Base-by-base conservation (phyloP, 2,113 vertebrate genomes). In the Boulengeromyrus knoepffleri region DNA sequence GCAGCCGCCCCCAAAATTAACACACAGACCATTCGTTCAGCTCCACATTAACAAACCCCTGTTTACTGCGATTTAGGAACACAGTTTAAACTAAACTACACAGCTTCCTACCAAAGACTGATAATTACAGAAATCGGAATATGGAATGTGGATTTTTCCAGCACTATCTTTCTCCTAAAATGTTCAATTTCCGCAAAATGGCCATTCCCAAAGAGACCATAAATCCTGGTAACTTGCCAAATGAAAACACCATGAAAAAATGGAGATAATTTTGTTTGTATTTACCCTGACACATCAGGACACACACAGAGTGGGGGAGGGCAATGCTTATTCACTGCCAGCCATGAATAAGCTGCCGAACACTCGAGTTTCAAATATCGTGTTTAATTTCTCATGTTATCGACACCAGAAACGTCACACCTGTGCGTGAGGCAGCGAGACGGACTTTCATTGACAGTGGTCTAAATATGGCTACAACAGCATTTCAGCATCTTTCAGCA, bases 291-390 rank as follows among this genome's bases (percentile, higher is more conserved):
- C 36, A 85, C 50, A 85, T 83, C 17, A 27, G 47, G 31, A 31
- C 70, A 36, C 19, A 84, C 88, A 89, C 27, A 77, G 7, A 88
- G 50, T 17, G 3, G 50, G 50, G 50, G 50, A 3, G 50, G 6
- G 15, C 50, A 53, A 9, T 58, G 49, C 27, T 27, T 85, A 89
- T 47, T 39, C 3, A 36, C 56, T 46, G 45, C 47, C n/a, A 90
- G 90, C 7, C 49, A 70, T 90, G 36, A 91, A 62, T 85, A 77
- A 70, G 47, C 62, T 91, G 92, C 92, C 89, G 62, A 90, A 84
- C 88, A 91, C 90, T 91, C 62, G 15, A 50, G 77, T 91, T 89
- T 91, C 89, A 86, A 91, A 74, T 91, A 85, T 91, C 90, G 92
- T 80, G 10, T 80, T 80, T 90, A 92, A 92, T 80, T 88, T 77